A percentile compares a stretch with the other conserved stretches of the same genome.
phyloP scores from a whole-genome alignment of 2,888 invertebrate species.

The Machimus atricapillus region DNA sequence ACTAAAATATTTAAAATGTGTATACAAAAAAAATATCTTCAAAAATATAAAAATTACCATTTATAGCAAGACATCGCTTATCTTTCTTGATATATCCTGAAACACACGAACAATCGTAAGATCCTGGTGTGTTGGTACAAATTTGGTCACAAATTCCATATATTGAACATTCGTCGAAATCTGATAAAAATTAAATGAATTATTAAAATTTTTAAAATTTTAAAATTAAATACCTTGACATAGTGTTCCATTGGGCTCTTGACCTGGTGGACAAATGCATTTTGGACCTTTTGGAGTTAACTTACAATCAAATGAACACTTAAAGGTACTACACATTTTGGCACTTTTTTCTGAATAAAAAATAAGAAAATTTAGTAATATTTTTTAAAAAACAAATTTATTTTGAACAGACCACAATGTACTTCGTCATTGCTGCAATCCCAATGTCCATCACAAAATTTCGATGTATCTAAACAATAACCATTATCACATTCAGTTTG shows the following conservation, averaged over 20 bases:
- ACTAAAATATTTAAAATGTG: constrained; percentile 62
- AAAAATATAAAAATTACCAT: constrained; percentile 65
- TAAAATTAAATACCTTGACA: constrained; percentile 65
- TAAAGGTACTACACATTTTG: constrained; percentile 63
- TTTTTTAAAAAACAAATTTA: background rate
- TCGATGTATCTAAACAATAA: constrained; percentile 59
- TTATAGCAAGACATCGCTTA: constrained; percentile 71
- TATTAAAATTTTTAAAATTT: background rate
- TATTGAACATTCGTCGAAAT: constrained; percentile 78
- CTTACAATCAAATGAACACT: constrained; percentile 74
- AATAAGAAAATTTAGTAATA: background rate
- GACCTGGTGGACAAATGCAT: constrained; percentile 78
- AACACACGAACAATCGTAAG: constrained; percentile 76
- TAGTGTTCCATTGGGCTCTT: constrained; percentile 66
- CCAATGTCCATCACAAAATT: constrained; percentile 60
- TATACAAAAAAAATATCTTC: background rate
- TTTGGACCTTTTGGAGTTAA: constrained; percentile 74
- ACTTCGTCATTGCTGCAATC: constrained; percentile 62
- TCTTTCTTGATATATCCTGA: constrained; percentile 71
- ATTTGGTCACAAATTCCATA: constrained; percentile 77
- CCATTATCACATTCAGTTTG: constrained; percentile 70
- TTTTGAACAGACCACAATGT: constrained; percentile 56
- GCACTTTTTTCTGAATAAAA: constrained; percentile 51
- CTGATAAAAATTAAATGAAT: constrained; percentile 59
- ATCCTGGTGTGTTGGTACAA: constrained; percentile 73